Conservation (phyloP, 2,888 invertebrate genomes). For the Andrena haemorrhoa region DNA sequence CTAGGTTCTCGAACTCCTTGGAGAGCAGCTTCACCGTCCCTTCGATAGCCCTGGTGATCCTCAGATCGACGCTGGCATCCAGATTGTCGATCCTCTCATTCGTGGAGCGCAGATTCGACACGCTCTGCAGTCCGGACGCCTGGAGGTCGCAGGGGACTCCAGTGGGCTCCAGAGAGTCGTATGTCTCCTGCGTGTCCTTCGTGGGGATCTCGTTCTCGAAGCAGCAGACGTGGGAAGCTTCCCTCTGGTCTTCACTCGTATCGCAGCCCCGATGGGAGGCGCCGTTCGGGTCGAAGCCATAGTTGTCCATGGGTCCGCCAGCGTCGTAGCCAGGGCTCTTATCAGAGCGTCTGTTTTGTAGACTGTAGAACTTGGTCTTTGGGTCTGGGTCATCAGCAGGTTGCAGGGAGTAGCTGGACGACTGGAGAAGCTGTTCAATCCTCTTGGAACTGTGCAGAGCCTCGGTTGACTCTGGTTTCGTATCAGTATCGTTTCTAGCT, state of each 20-base stretch:
- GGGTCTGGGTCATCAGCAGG: constrained; percentile 45
- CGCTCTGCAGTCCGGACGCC: constrained; percentile 5
- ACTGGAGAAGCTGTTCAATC: constrained; percentile 61
- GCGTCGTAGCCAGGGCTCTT: constrained; percentile 22
- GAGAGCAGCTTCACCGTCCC: constrained; percentile 82
- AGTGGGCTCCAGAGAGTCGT: constrained; percentile 78
- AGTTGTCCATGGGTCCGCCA: constrained; percentile 41
- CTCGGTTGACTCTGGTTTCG: constrained; percentile 35
- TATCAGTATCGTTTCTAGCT: not conserved
- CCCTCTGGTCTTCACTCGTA: constrained; percentile 8
- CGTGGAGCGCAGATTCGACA: constrained; percentile 53
- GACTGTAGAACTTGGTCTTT: constrained; percentile 68
- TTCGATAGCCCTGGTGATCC: constrained; percentile 81
- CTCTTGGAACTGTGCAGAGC: constrained; percentile 35
- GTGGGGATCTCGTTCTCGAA: constrained; percentile 77
- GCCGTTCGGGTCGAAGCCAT: constrained; percentile 42
- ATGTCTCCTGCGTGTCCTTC: constrained; percentile 77
- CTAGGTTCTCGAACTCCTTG: constrained; percentile 81
- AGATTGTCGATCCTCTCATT: constrained; percentile 62
- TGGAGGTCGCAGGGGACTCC: constrained; percentile 55
- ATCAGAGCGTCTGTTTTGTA: constrained; percentile 58
- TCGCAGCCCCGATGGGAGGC: constrained; percentile 9
- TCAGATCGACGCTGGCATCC: constrained; percentile 74
- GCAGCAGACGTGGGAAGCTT: constrained; percentile 24
- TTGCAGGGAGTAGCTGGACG: constrained; percentile 41